Percentiles rank a stretch among this genome's conserved stretches.
Evolutionary conservation across 35 echinoderm and acorn worm species (phyloP).

Genomic region (Holothuria glaberrima): DNA sequence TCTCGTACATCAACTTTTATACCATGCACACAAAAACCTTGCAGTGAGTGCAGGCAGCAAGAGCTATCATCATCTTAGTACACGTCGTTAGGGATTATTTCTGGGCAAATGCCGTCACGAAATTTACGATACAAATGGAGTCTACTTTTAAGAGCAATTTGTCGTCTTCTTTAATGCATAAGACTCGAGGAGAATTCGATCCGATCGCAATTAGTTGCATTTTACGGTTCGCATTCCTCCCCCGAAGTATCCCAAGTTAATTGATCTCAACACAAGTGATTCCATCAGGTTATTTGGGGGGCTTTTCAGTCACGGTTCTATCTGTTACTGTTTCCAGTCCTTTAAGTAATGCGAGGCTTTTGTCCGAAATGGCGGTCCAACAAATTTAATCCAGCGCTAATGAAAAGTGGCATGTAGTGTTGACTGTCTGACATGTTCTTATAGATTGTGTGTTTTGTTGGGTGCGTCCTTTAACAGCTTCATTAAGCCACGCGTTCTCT

Average conservation of each 20-base stretch:
- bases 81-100: constrained; percentile 16
- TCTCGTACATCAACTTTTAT: no score
- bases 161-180: constrained; percentile 46
- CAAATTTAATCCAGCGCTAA: constrained; percentile 54
- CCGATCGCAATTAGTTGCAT: constrained; percentile 50
- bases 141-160: constrained; percentile 46
- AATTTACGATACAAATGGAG: constrained; percentile 43
- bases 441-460: constrained; percentile 16
- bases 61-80: no score
- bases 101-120: constrained; percentile 20
- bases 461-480: not conserved
- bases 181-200: constrained; percentile 46
- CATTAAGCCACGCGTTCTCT: constrained; percentile 15
- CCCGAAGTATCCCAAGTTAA: constrained; percentile 38
- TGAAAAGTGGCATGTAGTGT: constrained; percentile 40
- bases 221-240: constrained; percentile 50
- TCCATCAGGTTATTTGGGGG: constrained; percentile 28
- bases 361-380: constrained; percentile 42
- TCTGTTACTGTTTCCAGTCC: constrained; percentile 22
- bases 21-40: no score
- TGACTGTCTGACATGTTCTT: constrained; percentile 26
- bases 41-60: no score
- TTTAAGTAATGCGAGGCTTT: constrained; percentile 22
- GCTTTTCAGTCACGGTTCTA: constrained; percentile 1
- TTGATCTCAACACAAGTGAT: constrained; percentile 48